A percentile compares a stretch with the other conserved stretches of the same genome.
Evolutionary conservation across 2,113 vertebrate species (phyloP).

Genomic region (Cynoglossus semilaevis): DNA sequence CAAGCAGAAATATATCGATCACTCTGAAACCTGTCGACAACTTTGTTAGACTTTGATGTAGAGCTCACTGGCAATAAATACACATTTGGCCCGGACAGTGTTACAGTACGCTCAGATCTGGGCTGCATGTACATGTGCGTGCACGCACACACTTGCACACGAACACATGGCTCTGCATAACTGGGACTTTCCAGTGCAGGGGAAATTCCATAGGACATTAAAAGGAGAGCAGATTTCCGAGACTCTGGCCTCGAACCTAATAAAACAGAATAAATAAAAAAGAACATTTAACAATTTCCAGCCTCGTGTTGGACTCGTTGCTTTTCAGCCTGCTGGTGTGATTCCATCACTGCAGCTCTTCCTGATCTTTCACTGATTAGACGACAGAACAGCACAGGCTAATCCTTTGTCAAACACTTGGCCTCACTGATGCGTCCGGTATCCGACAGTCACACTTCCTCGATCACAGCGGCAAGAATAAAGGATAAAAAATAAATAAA

Average conservation of each 20-base stretch:
- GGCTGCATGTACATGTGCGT: no score
- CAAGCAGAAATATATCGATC: no score
- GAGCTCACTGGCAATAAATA: no score
- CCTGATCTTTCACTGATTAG: conserved; percentile 4
- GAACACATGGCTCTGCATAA: conserved; percentile 6
- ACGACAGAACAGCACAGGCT: conserved; percentile 18
- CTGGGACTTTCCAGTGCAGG: conserved; percentile 54
- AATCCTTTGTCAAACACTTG: conserved; percentile 29
- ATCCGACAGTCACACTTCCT: conserved; percentile 17
- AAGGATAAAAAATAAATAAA: no score
- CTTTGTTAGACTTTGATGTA: no score
- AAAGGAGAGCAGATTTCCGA: conserved; percentile 50
- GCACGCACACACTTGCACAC: conserved; percentile 7
- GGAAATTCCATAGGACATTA: conserved; percentile 60
- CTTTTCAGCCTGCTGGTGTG: conserved; percentile 43
- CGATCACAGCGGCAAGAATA: conserved; percentile 9
- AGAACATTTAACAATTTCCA: conserved; percentile 49
- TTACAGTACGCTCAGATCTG: no score
- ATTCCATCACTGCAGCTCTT: conserved; percentile 28
- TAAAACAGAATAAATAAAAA: conserved; percentile 51
- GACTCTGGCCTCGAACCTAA: conserved; percentile 57
- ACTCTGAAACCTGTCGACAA: no score
- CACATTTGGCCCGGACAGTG: no score
- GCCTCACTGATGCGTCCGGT: conserved; percentile 19
- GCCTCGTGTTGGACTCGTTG: conserved; percentile 33